A percentile compares a stretch with the other conserved stretches of the same genome.
Conservation (phyloP, 92 coral and sea anemone genomes). For the Chrysogorgia sp. region DNA sequence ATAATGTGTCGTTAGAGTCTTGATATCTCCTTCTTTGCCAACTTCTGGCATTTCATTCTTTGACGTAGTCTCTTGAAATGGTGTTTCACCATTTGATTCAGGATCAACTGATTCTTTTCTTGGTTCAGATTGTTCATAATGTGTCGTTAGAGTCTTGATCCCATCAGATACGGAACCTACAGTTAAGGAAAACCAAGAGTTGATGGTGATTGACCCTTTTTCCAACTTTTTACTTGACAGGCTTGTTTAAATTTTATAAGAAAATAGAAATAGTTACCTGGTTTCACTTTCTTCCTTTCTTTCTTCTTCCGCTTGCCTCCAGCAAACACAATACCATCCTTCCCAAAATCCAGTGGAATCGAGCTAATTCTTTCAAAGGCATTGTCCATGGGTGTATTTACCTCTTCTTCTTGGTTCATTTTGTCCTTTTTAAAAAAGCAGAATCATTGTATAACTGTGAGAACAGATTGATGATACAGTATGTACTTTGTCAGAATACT, state of each 20-base stretch:
- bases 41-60: no score
- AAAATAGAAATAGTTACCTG: constrained; percentile 23
- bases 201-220: not conserved
- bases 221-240: not conserved
- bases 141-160: not conserved
- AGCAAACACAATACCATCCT: constrained; percentile 84
- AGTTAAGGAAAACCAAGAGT: not conserved
- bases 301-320: constrained; percentile 55
- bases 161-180: not conserved
- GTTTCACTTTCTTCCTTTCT: constrained; percentile 62
- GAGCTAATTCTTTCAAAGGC: constrained; percentile 16
- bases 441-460: no score
- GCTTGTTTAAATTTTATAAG: not conserved
- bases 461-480: no score
- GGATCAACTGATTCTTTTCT: not conserved
- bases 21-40: no score
- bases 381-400: not conserved
- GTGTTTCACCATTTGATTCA: not conserved
- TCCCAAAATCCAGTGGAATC: constrained; percentile 19
- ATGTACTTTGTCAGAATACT: no score
- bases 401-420: not conserved
- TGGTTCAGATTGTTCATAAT: not conserved
- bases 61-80: not conserved
- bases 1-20: not conserved
- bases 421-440: not conserved